Evolutionary conservation across 2,888 invertebrate genomes (phyloP).

Genomic region (Ormyrus labotus): DNA sequence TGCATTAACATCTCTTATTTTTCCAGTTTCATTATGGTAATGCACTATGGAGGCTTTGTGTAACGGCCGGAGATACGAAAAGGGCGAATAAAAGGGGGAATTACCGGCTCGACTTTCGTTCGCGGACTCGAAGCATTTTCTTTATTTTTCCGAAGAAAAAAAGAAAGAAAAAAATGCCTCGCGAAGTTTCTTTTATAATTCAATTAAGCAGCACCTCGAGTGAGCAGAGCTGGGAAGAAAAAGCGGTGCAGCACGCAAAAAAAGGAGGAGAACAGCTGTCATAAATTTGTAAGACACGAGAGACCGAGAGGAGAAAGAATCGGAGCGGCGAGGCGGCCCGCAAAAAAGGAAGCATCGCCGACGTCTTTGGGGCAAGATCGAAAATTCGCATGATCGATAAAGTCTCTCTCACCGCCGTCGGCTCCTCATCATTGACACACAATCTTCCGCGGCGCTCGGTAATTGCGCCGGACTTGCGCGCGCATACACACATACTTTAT

Average conservation of each 20-base stretch:
- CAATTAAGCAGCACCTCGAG: too few relatives aligned
- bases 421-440: slow-evolving; percentile 6
- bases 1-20: slow-evolving; percentile 1
- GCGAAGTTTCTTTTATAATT: too few relatives aligned
- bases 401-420: background rate
- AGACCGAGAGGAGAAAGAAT: background rate
- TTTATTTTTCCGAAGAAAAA: too few relatives aligned
- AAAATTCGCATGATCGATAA: slow-evolving; percentile 5
- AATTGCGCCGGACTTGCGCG: background rate
- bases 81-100: too few relatives aligned
- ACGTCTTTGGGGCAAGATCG: background rate
- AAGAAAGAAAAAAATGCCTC: too few relatives aligned
- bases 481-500: background rate
- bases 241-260: too few relatives aligned
- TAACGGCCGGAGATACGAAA: background rate
- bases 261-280: too few relatives aligned
- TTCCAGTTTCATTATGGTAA: background rate
- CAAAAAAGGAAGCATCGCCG: background rate
- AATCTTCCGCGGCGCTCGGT: too few relatives aligned
- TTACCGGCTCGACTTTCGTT: too few relatives aligned
- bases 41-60: background rate
- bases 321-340: background rate
- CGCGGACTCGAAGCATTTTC: too few relatives aligned
- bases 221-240: too few relatives aligned
- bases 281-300: background rate